Conservation (phyloP, 2,888 invertebrate species). For the Ernsta delagoae region DNA sequence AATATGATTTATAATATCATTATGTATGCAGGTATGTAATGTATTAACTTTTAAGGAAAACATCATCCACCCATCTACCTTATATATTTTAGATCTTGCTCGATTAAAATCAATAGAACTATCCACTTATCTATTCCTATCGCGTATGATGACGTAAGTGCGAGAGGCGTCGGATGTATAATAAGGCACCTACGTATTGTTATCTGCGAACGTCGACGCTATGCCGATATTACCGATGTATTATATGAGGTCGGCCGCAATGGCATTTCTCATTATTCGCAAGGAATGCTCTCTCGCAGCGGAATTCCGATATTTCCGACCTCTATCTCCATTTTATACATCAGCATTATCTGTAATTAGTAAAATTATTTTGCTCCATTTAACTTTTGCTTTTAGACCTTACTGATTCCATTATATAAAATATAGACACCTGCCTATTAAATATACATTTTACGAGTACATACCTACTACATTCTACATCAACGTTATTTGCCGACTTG, state of each 20-base stretch:
- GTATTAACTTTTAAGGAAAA: background rate
- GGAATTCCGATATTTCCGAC: conserved; percentile 9
- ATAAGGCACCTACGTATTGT: background rate
- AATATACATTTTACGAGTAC: no score
- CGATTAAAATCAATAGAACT: background rate
- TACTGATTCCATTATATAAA: background rate
- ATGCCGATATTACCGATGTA: background rate
- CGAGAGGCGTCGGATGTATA: background rate
- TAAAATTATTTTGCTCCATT: background rate
- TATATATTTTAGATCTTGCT: background rate
- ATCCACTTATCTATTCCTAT: conserved; percentile 3
- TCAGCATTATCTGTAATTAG: no score
- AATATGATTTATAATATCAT: no score
- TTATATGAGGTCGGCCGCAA: background rate
- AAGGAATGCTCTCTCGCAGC: conserved; percentile 2
- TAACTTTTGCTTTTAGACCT: background rate
- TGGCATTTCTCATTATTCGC: conserved; percentile 5
- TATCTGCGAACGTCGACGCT: background rate
- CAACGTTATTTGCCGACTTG: no score
- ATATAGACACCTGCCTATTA: no score
- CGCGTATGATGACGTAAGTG: background rate
- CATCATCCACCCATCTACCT: background rate
- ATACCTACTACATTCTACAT: no score
- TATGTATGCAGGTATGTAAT: no score
- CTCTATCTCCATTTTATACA: background rate